Conservation (phyloP, 2,113 vertebrate species). For the Piaya cayana region DNA sequence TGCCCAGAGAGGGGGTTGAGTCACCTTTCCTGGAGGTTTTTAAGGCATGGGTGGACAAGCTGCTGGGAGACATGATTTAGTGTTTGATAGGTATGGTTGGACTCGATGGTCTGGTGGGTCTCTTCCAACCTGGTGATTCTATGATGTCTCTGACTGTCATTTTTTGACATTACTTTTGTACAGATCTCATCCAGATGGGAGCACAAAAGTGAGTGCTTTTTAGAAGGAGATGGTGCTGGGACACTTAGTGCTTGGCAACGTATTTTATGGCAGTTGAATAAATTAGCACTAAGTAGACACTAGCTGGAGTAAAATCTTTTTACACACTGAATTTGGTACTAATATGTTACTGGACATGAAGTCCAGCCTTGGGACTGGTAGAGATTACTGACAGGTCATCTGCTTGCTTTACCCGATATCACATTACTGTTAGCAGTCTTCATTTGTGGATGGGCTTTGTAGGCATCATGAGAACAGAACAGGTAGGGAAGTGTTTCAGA, state of each 20-base stretch:
- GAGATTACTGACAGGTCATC: neutral
- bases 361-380: neutral
- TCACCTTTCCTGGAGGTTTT: too few relatives aligned
- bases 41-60: too few relatives aligned
- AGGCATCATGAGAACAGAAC: neutral
- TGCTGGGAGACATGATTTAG: too few relatives aligned
- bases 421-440: neutral
- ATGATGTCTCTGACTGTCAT: neutral
- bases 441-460: neutral
- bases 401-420: neutral
- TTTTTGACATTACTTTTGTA: neutral
- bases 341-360: neutral
- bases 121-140: too few relatives aligned
- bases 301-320: neutral
- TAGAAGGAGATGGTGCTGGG: neutral
- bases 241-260: neutral
- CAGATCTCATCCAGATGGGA: neutral
- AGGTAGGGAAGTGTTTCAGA: neutral
- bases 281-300: neutral
- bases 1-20: too few relatives aligned
- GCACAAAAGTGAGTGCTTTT: neutral
- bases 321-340: neutral
- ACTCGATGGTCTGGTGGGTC: too few relatives aligned
- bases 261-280: neutral
- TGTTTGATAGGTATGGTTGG: too few relatives aligned